These are phyloP conservation scores for Pomacea maculata DNA, from an alignment of 1,140 invertebrate genomes.

Conservation along the genomic window DNA sequence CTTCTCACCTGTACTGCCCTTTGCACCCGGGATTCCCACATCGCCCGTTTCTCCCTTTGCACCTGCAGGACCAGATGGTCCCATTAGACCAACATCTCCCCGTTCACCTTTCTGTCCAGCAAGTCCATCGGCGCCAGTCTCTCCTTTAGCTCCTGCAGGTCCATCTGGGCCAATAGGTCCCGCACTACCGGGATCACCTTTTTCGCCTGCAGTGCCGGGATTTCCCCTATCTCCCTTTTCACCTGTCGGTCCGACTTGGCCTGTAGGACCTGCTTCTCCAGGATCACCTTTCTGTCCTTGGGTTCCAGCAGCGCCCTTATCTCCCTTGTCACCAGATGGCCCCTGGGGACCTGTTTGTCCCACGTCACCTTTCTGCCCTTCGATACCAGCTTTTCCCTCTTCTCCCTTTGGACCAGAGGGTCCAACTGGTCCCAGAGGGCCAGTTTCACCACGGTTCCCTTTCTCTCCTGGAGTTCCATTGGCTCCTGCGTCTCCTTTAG, in stretches of 20 bases:
- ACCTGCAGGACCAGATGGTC: slow-evolving; percentile 60
- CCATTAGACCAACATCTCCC: slow-evolving; percentile 76
- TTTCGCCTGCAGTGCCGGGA: slow-evolving; percentile 31
- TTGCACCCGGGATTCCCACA: too few species aligned
- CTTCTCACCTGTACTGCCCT: too few species aligned
- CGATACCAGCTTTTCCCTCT: too few species aligned
- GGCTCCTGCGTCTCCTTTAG: too few species aligned
- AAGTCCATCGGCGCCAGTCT: slow-evolving; percentile 9
- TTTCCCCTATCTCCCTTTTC: slow-evolving; percentile 31
- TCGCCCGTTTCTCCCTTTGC: slow-evolving; percentile 7
- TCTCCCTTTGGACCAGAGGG: too few species aligned
- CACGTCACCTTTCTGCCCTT: too few species aligned
- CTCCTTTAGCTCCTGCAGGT: slow-evolving; percentile 19
- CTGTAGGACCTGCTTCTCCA: slow-evolving; percentile 27
- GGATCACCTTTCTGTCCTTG: slow-evolving; percentile 34
- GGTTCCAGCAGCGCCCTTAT: too few species aligned
- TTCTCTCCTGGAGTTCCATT: too few species aligned
- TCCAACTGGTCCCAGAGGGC: too few species aligned
- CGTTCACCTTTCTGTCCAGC: slow-evolving; percentile 66
- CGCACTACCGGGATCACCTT: slow-evolving; percentile 17
- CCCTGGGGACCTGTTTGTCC: too few species aligned
- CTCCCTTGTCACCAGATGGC: too few species aligned
- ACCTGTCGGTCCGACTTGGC: slow-evolving; percentile 19
- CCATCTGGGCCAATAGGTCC: slow-evolving; percentile 21
- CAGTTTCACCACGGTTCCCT: too few species aligned